A percentile compares a stretch with the other conserved stretches of the same genome.
These are phyloP conservation scores for Scaptodrosophila latifasciaeformis DNA, from an alignment of 2,888 invertebrate genomes.

Conservation along the genomic window DNA sequence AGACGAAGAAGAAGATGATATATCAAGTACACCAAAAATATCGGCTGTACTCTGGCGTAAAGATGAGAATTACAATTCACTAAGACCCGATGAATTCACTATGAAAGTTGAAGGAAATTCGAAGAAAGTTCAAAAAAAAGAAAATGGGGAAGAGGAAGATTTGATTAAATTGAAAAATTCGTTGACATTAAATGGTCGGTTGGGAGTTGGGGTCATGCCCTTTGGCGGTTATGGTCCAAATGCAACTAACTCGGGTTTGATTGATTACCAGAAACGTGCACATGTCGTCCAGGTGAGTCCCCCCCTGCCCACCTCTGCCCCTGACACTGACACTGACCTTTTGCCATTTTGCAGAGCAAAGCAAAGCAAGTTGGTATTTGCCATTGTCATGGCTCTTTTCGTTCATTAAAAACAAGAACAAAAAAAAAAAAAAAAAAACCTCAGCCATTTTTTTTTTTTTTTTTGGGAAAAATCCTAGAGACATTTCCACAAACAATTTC, in stretches of 20 bases:
- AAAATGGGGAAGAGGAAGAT: conserved; percentile 15
- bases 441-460: neutral
- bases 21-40: too few relatives aligned
- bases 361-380: neutral
- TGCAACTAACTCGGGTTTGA: conserved; percentile 49
- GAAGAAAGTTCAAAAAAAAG: too few relatives aligned
- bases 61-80: too few relatives aligned
- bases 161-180: conserved; percentile 45
- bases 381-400: neutral
- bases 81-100: neutral
- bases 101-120: neutral
- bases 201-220: conserved; percentile 24
- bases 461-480: neutral
- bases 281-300: conserved; percentile 74
- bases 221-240: conserved; percentile 30
- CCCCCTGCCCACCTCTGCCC: neutral
- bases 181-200: conserved; percentile 11
- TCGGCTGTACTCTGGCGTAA: too few relatives aligned
- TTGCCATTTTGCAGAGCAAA: neutral
- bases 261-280: conserved; percentile 73
- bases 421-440: neutral
- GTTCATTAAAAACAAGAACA: neutral
- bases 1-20: too few relatives aligned
- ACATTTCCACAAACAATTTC: too few relatives aligned
- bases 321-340: neutral